Conservation (phyloP, 2,113 vertebrate genomes). For the Neolamprologus brichardi region DNA sequence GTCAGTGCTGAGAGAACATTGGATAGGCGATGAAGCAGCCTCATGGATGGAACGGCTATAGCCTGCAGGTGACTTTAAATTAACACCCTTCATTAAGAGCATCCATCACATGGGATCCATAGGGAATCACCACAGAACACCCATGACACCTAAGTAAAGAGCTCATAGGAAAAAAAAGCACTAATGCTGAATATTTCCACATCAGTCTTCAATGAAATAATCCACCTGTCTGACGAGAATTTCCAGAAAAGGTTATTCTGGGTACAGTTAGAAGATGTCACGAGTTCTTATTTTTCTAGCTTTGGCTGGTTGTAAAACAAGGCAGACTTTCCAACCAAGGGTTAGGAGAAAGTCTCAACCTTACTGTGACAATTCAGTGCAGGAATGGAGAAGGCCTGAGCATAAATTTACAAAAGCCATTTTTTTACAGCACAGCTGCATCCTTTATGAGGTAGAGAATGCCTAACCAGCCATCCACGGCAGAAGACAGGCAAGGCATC, state of each 20-base stretch:
- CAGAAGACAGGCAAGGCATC: slow-evolving; percentile 26
- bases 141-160: slow-evolving; percentile 20
- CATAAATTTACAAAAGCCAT: slow-evolving; percentile 35
- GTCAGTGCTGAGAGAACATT: slow-evolving; percentile 56
- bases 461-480: slow-evolving; percentile 51
- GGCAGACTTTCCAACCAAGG: background rate
- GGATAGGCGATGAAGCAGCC: slow-evolving; percentile 43
- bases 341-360: background rate
- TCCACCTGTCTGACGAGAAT: slow-evolving; percentile 12
- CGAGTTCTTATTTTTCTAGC: background rate
- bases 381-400: slow-evolving; percentile 22
- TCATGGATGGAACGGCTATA: slow-evolving; percentile 38
- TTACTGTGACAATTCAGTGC: slow-evolving; percentile 3
- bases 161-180: slow-evolving; percentile 3
- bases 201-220: background rate
- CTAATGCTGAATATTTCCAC: slow-evolving; percentile 17
- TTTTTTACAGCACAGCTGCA: slow-evolving; percentile 44
- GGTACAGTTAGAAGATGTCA: background rate
- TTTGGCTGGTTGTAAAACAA: background rate
- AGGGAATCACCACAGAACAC: slow-evolving; percentile 26
- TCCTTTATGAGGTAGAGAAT: slow-evolving; percentile 64
- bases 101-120: slow-evolving; percentile 51
- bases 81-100: slow-evolving; percentile 68
- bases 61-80: slow-evolving; percentile 71
- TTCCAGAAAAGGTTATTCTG: slow-evolving; percentile 4